Percentiles rank a stretch among this genome's conserved stretches.
Evolutionary conservation across 92 coral and sea anemone genomes (phyloP).

Genomic region (Zoanthus solanderi): DNA sequence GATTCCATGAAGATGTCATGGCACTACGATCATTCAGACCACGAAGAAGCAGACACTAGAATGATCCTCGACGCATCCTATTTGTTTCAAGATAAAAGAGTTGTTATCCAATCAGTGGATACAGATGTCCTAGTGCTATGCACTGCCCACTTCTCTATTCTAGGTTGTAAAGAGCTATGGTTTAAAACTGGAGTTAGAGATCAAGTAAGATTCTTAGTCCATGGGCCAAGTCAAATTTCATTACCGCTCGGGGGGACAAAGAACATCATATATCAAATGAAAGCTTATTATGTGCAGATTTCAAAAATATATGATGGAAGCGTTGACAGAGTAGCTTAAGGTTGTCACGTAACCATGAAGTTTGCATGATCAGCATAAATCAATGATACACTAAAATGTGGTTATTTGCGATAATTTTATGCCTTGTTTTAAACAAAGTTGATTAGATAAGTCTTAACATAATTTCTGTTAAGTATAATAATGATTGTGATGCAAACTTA

Average conservation of each 20-base stretch:
- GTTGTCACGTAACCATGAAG: no score
- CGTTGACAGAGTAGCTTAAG: no score
- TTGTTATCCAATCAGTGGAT: constrained; percentile 4
- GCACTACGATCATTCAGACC: constrained; percentile 19
- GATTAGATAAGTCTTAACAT: no score
- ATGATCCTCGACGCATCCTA: constrained; percentile 1
- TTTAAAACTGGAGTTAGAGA: constrained; percentile 22
- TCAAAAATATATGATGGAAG: no score
- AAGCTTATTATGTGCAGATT: no score
- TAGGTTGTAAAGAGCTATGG: constrained; percentile 3
- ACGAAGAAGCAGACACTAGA: constrained; percentile 17
- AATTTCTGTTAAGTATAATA: no score
- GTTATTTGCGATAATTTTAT: no score
- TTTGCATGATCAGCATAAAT: no score
- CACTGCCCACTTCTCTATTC: not conserved
- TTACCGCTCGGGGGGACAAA: constrained; percentile 14
- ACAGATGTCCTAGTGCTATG: not conserved
- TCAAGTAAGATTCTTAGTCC: constrained; percentile 21
- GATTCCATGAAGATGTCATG: constrained; percentile 9
- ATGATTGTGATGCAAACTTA: no score
- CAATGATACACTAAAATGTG: no score
- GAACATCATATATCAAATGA: not conserved
- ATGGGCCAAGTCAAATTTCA: constrained; percentile 34
- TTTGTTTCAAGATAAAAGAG: not conserved
- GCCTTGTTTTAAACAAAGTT: no score